These are phyloP conservation scores for Gephyroberyx darwinii DNA, from an alignment of 2,797 vertebrate species.

Conservation along the genomic window DNA sequence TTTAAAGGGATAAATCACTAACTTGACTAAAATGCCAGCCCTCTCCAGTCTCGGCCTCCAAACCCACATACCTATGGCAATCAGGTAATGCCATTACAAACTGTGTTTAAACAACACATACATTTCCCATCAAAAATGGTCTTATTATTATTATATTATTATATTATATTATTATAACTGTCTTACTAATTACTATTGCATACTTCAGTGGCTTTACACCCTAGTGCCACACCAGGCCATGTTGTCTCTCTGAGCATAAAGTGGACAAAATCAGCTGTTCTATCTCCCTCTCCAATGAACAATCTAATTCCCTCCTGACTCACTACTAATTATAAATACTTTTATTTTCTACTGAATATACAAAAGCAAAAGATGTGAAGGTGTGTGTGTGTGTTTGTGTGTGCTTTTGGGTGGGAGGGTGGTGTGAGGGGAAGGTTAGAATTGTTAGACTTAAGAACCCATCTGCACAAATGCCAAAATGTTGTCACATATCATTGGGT, in stretches of 20 bases:
- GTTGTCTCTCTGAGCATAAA: neutral
- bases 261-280: neutral
- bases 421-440: constrained; percentile 13
- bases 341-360: neutral
- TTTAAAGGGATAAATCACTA: constrained; percentile 62
- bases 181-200: no score
- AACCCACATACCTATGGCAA: neutral
- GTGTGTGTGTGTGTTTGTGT: constrained; percentile 3
- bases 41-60: neutral
- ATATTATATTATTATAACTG: no score
- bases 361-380: neutral
- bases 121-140: neutral
- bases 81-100: neutral
- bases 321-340: neutral
- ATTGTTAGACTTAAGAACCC: constrained; percentile 17
- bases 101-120: neutral
- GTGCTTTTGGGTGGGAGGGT: constrained; percentile 12
- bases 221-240: no score
- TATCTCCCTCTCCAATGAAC: neutral
- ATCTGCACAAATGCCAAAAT: constrained; percentile 40
- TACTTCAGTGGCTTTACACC: no score
- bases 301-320: neutral
- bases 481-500: constrained; percentile 26
- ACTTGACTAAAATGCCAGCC: constrained; percentile 55
- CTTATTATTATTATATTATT: no score